A percentile compares a stretch with the other conserved stretches of the same genome.
Evolutionary conservation across 1,140 invertebrate species (phyloP).

Genomic region (Drusus annulatus): DNA sequence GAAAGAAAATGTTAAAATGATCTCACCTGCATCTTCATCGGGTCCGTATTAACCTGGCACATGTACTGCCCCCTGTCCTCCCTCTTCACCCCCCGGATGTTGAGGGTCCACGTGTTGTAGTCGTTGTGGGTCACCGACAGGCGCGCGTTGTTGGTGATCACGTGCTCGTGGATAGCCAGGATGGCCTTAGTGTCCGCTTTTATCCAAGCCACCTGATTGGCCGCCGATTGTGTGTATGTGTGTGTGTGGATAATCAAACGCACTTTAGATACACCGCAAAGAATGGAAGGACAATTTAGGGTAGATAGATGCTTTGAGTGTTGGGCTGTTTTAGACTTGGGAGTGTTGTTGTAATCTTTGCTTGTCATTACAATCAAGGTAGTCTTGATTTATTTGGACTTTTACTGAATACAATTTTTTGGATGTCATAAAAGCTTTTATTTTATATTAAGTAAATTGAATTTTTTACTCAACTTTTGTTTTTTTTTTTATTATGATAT

Average conservation of each 20-base stretch:
- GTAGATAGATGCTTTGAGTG: background rate
- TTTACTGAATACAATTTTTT: too few relatives aligned
- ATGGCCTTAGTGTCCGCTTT: slow-evolving; percentile 94
- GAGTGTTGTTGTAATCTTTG: too few relatives aligned
- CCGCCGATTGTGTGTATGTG: slow-evolving; percentile 31
- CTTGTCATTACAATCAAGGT: too few relatives aligned
- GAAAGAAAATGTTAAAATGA: too few relatives aligned
- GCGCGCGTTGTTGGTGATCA: slow-evolving; percentile 91
- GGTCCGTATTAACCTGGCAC: slow-evolving; percentile 95
- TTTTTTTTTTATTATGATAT: too few relatives aligned
- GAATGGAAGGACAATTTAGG: background rate
- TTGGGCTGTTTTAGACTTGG: background rate
- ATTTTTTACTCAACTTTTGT: too few relatives aligned
- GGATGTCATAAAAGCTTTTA: too few relatives aligned
- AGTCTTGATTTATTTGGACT: too few relatives aligned
- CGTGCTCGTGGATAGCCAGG: slow-evolving; percentile 91
- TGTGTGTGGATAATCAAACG: slow-evolving; percentile 51
- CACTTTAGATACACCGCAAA: slow-evolving; percentile 46
- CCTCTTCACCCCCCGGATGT: slow-evolving; percentile 84
- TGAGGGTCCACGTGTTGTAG: slow-evolving; percentile 90
- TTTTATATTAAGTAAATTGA: too few relatives aligned
- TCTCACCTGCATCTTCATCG: slow-evolving; percentile 92
- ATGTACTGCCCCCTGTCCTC: slow-evolving; percentile 91
- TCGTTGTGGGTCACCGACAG: slow-evolving; percentile 90
- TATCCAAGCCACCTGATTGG: slow-evolving; percentile 89